Conservation (phyloP, 2,888 invertebrate genomes). For the Phragmatobia fuliginosa region DNA sequence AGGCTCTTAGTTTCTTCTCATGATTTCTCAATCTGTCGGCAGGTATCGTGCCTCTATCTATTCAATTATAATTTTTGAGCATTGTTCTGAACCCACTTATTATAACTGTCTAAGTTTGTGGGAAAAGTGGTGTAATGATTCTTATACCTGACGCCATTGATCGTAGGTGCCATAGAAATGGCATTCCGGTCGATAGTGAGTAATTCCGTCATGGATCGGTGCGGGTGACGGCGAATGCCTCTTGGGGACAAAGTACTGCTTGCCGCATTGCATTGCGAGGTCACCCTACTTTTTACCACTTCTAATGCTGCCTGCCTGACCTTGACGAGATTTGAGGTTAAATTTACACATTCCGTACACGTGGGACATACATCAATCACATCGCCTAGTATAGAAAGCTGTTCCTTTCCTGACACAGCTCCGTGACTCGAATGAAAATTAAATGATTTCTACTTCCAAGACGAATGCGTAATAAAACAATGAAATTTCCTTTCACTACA, state of each 20-base stretch:
- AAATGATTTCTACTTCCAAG: conserved; percentile 58
- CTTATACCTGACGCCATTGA: conserved; percentile 33
- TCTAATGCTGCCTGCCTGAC: conserved; percentile 76
- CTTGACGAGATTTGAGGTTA: conserved; percentile 76
- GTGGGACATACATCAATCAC: conserved; percentile 60
- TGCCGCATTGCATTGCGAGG: conserved; percentile 73
- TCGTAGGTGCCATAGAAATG: conserved; percentile 31
- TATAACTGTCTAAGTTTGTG: conserved; percentile 36
- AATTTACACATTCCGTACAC: conserved; percentile 71
- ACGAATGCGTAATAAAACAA: conserved; percentile 50
- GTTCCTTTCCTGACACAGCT: conserved; percentile 75
- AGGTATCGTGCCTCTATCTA: conserved; percentile 24
- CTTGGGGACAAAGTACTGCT: conserved; percentile 38
- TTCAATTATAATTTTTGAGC: conserved; percentile 33
- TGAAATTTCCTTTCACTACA: conserved; percentile 54
- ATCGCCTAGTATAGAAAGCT: conserved; percentile 75
- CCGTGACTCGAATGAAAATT: conserved; percentile 72
- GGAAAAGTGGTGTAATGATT: conserved; percentile 36
- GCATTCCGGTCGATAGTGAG: conserved; percentile 50
- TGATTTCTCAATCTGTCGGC: conserved; percentile 54
- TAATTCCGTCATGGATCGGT: conserved; percentile 43
- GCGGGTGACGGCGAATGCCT: conserved; percentile 26
- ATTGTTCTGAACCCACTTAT: conserved; percentile 25
- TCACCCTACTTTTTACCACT: conserved; percentile 74
- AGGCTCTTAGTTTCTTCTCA: conserved; percentile 61